Evolutionary conservation across 2,797 vertebrate species (phyloP).

Genomic region (Lacerta bilineata): DNA sequence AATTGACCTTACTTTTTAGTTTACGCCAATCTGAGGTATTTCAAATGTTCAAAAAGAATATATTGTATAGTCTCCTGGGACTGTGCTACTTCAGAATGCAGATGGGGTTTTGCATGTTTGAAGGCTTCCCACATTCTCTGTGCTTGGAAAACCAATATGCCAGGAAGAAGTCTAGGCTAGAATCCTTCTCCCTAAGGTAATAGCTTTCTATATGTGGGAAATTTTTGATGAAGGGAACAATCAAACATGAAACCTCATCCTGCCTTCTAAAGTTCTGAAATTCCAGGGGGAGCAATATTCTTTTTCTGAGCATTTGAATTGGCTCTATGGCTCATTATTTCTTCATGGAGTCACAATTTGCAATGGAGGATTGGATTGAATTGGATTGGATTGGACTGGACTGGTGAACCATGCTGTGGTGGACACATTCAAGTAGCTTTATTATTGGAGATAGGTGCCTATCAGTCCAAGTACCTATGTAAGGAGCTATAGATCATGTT

Average conservation of each 20-base stretch:
- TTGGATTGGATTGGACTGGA: neutral
- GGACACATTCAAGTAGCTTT: neutral
- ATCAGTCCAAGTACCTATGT: neutral
- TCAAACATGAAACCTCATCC: neutral
- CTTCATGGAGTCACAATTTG: neutral
- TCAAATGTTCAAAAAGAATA: constrained; percentile 25
- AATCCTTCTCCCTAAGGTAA: neutral
- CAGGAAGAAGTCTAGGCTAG: neutral
- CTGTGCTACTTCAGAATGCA: constrained; percentile 6
- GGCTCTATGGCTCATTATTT: neutral
- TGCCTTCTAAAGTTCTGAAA: constrained; percentile 8
- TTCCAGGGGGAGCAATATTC: neutral
- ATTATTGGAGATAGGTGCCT: neutral
- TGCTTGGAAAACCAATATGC: neutral
- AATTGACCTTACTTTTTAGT: constrained; percentile 47
- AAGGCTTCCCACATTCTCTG: neutral
- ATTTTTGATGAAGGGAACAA: neutral
- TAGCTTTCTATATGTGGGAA: neutral
- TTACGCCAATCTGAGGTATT: constrained; percentile 17
- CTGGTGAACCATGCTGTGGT: neutral
- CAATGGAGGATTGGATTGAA: neutral
- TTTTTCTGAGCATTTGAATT: constrained; percentile 2
- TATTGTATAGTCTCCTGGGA: constrained; percentile 11
- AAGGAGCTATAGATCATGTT: neutral
- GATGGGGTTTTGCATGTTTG: neutral